These are phyloP conservation scores for Periphyllus acericola DNA, from an alignment of 2,888 invertebrate species.

Conservation along the genomic window DNA sequence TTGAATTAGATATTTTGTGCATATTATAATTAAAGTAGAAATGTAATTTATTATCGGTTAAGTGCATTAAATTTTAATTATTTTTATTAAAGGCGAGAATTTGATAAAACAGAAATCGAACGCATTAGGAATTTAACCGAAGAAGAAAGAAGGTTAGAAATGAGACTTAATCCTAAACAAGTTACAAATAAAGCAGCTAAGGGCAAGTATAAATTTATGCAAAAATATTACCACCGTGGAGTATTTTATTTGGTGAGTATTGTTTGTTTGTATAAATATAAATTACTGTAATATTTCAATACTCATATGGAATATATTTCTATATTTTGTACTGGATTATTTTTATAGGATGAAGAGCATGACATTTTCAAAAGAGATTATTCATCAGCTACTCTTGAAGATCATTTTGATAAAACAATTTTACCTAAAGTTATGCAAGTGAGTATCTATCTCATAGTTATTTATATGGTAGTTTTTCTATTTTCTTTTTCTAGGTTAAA, in stretches of 20 bases:
- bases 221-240: conserved; percentile 99
- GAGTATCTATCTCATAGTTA: conserved; percentile 60
- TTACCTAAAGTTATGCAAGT: conserved; percentile 99
- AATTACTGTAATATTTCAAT: background rate
- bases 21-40: too few relatives aligned
- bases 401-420: conserved; percentile 99
- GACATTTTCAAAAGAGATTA: conserved; percentile 92
- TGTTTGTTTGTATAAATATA: background rate
- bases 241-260: conserved; percentile 87
- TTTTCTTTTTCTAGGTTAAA: conserved; percentile 77
- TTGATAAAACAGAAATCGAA: conserved; percentile 88
- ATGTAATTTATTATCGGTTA: background rate
- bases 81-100: conserved; percentile 76
- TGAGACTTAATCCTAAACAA: conserved; percentile 88
- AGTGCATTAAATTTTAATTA: background rate
- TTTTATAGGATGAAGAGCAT: conserved; percentile 81
- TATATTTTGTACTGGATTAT: conserved; percentile 32
- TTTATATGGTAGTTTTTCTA: background rate
- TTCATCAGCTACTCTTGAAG: conserved; percentile 95
- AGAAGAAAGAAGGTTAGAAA: conserved; percentile 91
- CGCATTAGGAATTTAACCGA: conserved; percentile 93
- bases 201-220: conserved; percentile 99
- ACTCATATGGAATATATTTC: background rate
- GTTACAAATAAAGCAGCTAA: conserved; percentile 94
- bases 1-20: background rate